Base-by-base conservation (phyloP, 1,140 invertebrate species). In the Gonioctena quinquepunctata region DNA sequence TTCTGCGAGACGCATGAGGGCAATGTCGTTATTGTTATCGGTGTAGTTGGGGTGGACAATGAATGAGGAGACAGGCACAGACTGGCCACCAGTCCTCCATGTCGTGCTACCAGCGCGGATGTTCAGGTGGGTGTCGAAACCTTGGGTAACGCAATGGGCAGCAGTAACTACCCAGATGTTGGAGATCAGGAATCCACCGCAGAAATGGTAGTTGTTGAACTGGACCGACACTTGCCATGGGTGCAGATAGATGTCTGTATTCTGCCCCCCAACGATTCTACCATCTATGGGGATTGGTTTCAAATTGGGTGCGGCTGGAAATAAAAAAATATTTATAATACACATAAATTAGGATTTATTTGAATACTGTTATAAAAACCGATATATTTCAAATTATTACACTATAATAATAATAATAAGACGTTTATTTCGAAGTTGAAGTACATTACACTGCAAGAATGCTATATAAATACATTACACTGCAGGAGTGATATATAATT, bases 211-310 rank as follows among this genome's bases (percentile, higher is more conserved):
- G n/a, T 54, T 19, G n/a, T 25, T 68, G 25, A n/a, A 64, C 25
- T 66, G 26, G 16, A 90, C 71, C 13, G 87, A 87, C 57, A 84
- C 81, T 80, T 85, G 83, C 77, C 85, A 89, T 33, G 87, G 87
- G 68, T 85, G 87, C 25, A 84, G 75, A 18, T 83, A 76, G 23
- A 89, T 85, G n/a, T 74, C 76, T 22, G 84, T 80, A 1, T 78
- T 57, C 18, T 70, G 69, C n/a, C 88, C 87, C 19, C 86, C 87
- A 33, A 54, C 11, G 33, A 42, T 42, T 42, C 33, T 2, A 13
- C 11, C 11, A 42, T 42, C n/a, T 42, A 0, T 0, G 33, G 33
- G 11, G n/a, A 42, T 42, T 8, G 33, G 11, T 42, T 42, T 42
- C 8, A n/a, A 42, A 13, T 42, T 42, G 11, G 11, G 33, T 13